Conservation (phyloP, 2,113 vertebrate genomes). For the Cheirogaleus medius region DNA sequence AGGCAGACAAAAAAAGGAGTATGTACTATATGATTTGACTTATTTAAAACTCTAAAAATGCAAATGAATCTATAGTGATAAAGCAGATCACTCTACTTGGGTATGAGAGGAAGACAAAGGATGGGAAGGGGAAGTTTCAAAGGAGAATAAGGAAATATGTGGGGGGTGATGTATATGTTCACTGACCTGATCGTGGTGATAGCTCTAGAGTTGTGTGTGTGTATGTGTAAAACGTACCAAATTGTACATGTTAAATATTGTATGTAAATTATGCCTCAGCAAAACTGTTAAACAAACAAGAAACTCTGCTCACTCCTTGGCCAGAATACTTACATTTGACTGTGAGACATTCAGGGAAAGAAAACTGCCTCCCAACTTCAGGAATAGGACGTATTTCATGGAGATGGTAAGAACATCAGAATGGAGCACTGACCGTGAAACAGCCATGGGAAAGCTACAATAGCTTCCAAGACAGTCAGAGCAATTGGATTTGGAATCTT, state of each 20-base stretch:
- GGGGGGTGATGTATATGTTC: neutral
- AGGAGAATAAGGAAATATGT: neutral
- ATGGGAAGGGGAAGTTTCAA: neutral
- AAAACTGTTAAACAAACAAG: neutral
- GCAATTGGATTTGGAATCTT: neutral
- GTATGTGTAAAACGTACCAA: neutral
- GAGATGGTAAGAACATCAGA: neutral
- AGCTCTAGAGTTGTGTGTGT: neutral
- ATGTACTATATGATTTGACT: neutral
- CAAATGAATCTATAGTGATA: neutral
- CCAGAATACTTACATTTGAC: neutral
- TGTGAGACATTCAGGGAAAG: neutral
- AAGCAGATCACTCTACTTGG: neutral
- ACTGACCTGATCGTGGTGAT: neutral
- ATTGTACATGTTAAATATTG: neutral
- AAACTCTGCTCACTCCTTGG: neutral
- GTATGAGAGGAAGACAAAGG: neutral
- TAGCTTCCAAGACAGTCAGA: neutral
- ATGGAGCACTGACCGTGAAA: no score
- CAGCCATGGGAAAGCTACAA: neutral
- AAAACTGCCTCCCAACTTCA: neutral
- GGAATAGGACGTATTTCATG: neutral
- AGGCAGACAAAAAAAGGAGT: neutral
- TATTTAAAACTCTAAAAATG: neutral
- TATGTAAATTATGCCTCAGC: neutral